These are phyloP conservation scores for Hassar affinis DNA, from an alignment of 2,113 vertebrate genomes.

Conservation along the genomic window DNA sequence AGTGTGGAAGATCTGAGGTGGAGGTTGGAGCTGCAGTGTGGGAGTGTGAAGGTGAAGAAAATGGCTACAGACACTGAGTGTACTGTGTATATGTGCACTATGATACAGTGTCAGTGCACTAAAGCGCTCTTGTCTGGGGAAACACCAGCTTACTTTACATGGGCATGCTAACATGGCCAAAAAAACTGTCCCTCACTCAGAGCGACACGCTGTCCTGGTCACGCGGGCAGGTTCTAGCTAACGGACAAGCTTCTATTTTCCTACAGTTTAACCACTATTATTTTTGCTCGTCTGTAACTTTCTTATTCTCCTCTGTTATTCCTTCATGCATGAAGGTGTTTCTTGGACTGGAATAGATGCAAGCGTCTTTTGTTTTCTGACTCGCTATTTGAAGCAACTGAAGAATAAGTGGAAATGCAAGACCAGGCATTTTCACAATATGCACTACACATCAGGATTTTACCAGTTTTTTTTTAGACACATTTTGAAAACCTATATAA, in stretches of 20 bases:
- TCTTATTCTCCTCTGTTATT: not conserved
- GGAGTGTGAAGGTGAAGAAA: conserved; percentile 63
- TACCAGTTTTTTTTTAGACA: too few relatives aligned
- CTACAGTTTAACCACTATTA: not conserved
- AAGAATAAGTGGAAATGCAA: not conserved
- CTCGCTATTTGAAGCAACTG: conserved; percentile 5
- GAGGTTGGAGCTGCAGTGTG: conserved; percentile 75
- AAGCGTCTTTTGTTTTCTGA: conserved; percentile 13
- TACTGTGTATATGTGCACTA: conserved; percentile 41
- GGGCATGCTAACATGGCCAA: not conserved
- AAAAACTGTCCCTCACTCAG: conserved; percentile 9
- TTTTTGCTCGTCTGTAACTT: not conserved
- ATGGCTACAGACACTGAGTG: conserved; percentile 55
- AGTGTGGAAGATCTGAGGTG: conserved; percentile 80
- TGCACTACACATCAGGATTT: not conserved
- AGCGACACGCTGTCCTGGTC: not conserved
- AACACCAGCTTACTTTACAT: conserved; percentile 9
- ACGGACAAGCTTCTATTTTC: not conserved
- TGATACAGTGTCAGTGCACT: conserved; percentile 4
- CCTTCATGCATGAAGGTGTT: not conserved
- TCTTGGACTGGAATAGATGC: conserved; percentile 5
- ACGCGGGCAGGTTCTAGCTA: not conserved
- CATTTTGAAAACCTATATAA: not conserved
- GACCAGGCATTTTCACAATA: not conserved
- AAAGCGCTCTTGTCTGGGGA: conserved; percentile 14